Evolutionary conservation across 2,888 invertebrate species (phyloP).

Genomic region (Zaprionus lineosus): DNA sequence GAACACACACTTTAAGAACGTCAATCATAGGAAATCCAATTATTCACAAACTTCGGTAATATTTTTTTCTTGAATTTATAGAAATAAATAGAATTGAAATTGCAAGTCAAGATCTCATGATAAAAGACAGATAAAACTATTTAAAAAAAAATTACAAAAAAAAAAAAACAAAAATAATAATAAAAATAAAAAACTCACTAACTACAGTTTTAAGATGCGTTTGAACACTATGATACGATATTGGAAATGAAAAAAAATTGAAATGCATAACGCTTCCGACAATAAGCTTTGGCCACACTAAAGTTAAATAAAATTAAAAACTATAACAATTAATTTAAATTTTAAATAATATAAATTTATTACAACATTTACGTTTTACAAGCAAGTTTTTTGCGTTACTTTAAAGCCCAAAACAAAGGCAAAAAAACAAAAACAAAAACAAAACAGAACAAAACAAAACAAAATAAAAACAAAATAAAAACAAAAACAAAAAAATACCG

Average conservation of each 20-base stretch:
- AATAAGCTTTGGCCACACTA: conserved; percentile 82
- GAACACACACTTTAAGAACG: not conserved
- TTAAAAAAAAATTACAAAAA: too few species aligned
- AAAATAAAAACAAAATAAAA: conserved; percentile 18
- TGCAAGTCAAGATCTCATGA: too few species aligned
- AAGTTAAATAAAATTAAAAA: conserved; percentile 42
- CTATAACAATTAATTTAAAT: conserved; percentile 7
- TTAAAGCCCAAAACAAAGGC: conserved; percentile 11
- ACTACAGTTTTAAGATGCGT: too few species aligned
- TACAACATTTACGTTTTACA: conserved; percentile 51
- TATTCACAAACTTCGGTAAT: too few species aligned
- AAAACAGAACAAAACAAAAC: conserved; percentile 17
- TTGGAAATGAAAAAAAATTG: conserved; percentile 25
- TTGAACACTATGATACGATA: too few species aligned
- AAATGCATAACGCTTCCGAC: conserved; percentile 82
- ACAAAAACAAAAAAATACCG: conserved; percentile 18
- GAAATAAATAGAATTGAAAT: too few species aligned
- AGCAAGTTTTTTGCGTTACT: conserved; percentile 53
- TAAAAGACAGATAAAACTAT: too few species aligned
- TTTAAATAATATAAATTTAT: too few species aligned
- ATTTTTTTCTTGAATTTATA: too few species aligned
- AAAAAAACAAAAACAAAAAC: conserved; percentile 22
- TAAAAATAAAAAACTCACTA: conserved; percentile 24
- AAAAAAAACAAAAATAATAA: conserved; percentile 22
- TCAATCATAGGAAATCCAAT: not conserved